phyloP scores from a whole-genome alignment of 53 echinoderm and acorn worm species.

The Henricia sp. region DNA sequence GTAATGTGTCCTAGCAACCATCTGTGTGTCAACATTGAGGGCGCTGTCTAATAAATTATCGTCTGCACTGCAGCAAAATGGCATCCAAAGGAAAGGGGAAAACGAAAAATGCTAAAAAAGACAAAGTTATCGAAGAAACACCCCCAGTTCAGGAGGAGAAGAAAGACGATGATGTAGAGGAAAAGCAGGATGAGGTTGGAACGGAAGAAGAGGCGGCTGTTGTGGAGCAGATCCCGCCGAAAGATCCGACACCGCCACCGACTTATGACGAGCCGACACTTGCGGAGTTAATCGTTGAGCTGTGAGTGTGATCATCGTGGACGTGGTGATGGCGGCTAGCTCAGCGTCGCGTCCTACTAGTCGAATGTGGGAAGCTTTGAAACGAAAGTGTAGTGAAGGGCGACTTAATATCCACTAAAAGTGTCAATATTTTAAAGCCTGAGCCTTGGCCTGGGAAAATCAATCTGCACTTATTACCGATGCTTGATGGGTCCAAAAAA shows the following conservation, averaged over 20 bases:
- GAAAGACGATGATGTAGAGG: conserved; percentile 79
- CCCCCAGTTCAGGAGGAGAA: conserved; percentile 88
- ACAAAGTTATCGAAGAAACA: conserved; percentile 84
- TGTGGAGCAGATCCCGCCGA: conserved; percentile 83
- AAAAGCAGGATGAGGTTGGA: conserved; percentile 74
- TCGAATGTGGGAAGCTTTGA: too few relatives aligned
- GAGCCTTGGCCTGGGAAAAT: too few relatives aligned
- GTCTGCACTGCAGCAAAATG: conserved; percentile 70
- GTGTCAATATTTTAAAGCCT: too few relatives aligned
- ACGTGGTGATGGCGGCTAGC: too few relatives aligned
- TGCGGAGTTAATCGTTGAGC: conserved; percentile 93
- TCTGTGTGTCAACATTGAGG: conserved; percentile 32
- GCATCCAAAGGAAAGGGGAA: conserved; percentile 92
- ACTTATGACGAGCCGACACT: conserved; percentile 96
- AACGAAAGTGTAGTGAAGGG: too few relatives aligned
- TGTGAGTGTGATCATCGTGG: conserved; percentile 63
- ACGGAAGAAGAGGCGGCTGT: conserved; percentile 70
- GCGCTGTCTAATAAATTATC: conserved; percentile 63
- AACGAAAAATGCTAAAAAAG: conserved; percentile 94
- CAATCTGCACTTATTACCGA: too few relatives aligned
- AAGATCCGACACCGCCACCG: conserved; percentile 92
- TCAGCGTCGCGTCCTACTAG: too few relatives aligned
- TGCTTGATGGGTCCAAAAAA: too few relatives aligned
- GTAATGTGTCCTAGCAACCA: conserved; percentile 68
- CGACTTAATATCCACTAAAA: too few relatives aligned